Base-by-base conservation (phyloP, 2,797 vertebrate species). In the Muscicapa striata region DNA sequence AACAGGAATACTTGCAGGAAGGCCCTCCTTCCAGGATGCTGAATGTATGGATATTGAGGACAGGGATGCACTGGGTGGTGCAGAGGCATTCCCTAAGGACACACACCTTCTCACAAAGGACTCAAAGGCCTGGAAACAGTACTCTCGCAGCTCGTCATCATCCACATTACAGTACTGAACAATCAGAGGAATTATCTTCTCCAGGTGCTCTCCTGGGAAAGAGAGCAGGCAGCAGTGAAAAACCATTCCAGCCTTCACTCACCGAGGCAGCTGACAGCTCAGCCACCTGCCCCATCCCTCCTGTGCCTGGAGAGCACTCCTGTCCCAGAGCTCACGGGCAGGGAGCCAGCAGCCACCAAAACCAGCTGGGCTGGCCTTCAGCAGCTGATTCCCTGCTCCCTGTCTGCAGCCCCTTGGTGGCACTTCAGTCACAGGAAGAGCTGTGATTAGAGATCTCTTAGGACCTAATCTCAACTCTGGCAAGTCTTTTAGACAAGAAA, bases 51-150 rank as follows among this genome's bases (percentile, higher is more conserved):
- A 6, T 49, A 19, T 73, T 66, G 41, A 66, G 40, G 55, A 64
- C 45, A 34, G 3, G 1, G 70, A 23, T 14, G 45, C 67, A 24
- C 23, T 24, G 70, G 30, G 23, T 6, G 48, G 41, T 30, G 46
- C 54, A 85, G 20, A 38, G 57, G 5, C 41, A 41, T 8, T 82
- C 45, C 64, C 30, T 34, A 26, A 6, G 22, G 46, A 36, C 81
- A 97, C 97, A 51, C 95, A 99, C 99, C 98, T 99, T 96, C 98
- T 98, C 86, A 99, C 97, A 40, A 99, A 99, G 48, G 99, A 99
- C 96, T 99, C 99, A 2, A 99, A 98, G 45, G 99, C 99, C 95
- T 99, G 99, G 85, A 99, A 99, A 97, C 99, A 99, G 82, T 98
- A 98, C 86, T 99, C 99, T 15, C 98, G 98, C 63, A 99, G 98